Evolutionary conservation across 1,140 invertebrate genomes (phyloP), one percentile per base, ranked within the genome.

Genomic region (Heliconius hermathena): DNA sequence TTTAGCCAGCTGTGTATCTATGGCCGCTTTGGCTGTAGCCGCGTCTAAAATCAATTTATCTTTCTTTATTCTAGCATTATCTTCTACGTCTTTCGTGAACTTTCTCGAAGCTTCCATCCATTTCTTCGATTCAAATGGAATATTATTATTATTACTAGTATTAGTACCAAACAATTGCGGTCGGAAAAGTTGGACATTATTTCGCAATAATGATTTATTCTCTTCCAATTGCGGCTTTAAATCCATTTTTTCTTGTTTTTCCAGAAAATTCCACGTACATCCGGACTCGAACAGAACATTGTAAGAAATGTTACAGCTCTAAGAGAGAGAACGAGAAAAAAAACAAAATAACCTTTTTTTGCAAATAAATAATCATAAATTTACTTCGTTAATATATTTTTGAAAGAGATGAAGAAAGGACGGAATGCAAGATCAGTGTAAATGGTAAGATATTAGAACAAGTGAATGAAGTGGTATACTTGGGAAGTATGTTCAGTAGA

Each of bases 221-320:
- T 9, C 11, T 3, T 11, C 22, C 26, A 16, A 26, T 29, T 29
- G 11, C 1, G 60, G 13, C 3, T 13, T 66, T 29, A 9, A 22
- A 22, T 72, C 36, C 33, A 26, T n/a, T 38, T 38, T 41, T 29
- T 36, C n/a, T n/a, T 72, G 8, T 41, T 26, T 41, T 20, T 38
- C 38, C 16, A 16, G 8, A 38, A n/a, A 41, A 72, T 72, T 72
- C 71, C 71, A 72, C 36, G 71, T 72, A 38, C 71, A 72, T 9
- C 71, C 71, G 33, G 33, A 38, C 36, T 72, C 36, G 71, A 72
- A 72, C 16, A 72, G 29, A 9, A 72, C 38, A 72, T 72, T 72
- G 36, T 72, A 72, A 9, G 71, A 38, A 41, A 72, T 72, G 71
- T 72, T 72, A 72, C 71, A 72, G 71, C 71, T 72, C 71, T 72